Evolutionary conservation across 2,113 vertebrate species (phyloP).

Genomic region (Carollia perspicillata): DNA sequence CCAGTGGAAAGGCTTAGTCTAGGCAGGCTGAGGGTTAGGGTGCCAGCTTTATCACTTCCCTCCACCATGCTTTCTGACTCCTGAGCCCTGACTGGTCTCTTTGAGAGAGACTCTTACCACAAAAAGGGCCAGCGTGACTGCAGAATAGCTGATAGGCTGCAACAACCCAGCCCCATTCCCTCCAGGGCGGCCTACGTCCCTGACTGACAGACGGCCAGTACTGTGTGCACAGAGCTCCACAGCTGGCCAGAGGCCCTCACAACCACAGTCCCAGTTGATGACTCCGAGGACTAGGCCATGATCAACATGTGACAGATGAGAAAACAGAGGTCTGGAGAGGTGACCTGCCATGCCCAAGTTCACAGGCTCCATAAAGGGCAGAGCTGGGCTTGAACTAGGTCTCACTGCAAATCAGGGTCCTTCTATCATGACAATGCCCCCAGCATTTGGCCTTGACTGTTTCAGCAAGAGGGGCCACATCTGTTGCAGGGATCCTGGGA

Average conservation of each 20-base stretch:
- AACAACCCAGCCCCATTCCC: background rate
- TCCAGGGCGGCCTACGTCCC: background rate
- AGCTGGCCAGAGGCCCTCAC: background rate
- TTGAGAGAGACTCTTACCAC: background rate
- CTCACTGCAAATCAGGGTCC: background rate
- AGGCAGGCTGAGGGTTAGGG: background rate
- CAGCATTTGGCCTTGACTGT: background rate
- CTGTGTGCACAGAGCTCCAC: accelerated
- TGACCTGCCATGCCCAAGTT: background rate
- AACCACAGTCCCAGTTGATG: background rate
- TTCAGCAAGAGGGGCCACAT: background rate
- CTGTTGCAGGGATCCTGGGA: background rate
- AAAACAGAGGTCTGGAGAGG: background rate
- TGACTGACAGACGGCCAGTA: accelerated
- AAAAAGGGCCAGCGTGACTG: background rate
- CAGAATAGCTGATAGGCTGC: no score
- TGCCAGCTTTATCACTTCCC: background rate
- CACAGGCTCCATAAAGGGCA: background rate
- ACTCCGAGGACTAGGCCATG: accelerated
- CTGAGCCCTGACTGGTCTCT: background rate
- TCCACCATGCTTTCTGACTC: background rate
- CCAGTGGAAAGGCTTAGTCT: background rate
- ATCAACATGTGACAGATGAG: background rate
- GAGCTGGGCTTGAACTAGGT: background rate
- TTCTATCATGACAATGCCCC: no score